Evolutionary conservation across 2,113 vertebrate species (phyloP), one percentile per base, ranked within the genome.

Genomic region (Urocolius indicus): DNA sequence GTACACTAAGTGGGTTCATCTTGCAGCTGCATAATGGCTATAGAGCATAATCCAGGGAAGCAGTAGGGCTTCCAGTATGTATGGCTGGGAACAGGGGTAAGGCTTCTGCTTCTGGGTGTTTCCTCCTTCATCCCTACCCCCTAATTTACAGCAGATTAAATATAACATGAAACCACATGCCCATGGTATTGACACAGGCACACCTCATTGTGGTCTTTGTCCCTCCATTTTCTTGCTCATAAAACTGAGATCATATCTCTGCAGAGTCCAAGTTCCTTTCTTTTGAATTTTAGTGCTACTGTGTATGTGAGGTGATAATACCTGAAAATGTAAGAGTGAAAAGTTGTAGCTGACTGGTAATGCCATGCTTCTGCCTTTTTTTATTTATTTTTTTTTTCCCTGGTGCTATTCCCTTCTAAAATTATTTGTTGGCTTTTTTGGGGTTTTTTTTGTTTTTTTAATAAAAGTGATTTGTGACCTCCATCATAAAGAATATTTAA

Each of bases 221-320:
- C 55, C 63, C 59, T 89, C 11, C 17, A 9, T 93, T 91, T 93
- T 83, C 55, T 58, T 69, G 16, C 75, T 66, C 14, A 8, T 82
- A 80, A 78, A 89, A 36, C 23, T 18, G 61, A 27, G 45, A 20
- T 73, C 51, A 13, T 61, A 26, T 11, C 15, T 67, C 20, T 80
- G 20, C 38, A 43, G 68, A 66, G 46, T 86, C 20, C 46, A 55
- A 6, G 16, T 74, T 79, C 38, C 18, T 58, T 21, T 58, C 41
- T 20, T 90, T 73, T 65, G 61, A 75, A 29, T 91, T 87, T n/a
- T 32, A 65, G 36, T 65, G 32, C 49, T 79, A 3, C 30, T 80
- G 22, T 19, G 0, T 38, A n/a, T 43, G 45, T 0, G 0, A 58
- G 66, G 13, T 69, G 49, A 6, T 69, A 46, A 41, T 68, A 41